A percentile compares a stretch with the other conserved stretches of the same genome.
phyloP scores from a whole-genome alignment of 2,797 vertebrate species.

The Hypotaenidia okinawae region DNA sequence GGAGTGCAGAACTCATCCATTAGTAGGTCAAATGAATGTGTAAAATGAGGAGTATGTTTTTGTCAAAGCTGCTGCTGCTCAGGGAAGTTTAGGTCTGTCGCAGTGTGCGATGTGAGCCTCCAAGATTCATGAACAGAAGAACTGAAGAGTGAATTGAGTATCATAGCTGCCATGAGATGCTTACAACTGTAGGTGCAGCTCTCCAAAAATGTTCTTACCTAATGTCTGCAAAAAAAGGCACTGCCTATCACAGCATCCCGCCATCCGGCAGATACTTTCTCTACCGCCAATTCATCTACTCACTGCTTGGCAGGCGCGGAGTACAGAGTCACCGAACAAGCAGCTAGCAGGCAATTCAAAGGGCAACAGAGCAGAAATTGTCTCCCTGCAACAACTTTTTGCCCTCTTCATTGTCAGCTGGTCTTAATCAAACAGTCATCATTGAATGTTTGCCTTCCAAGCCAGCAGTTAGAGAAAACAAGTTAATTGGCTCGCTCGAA shows the following conservation, averaged over 20 bases:
- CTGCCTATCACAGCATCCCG: neutral
- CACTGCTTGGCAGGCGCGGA: accelerated
- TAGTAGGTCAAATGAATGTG: neutral
- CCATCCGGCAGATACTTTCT: too few relatives aligned
- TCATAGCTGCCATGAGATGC: neutral
- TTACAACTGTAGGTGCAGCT: neutral
- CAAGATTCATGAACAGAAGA: neutral
- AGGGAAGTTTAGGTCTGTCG: neutral
- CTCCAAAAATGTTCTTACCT: neutral
- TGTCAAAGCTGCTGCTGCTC: neutral
- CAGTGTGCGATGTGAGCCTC: accelerated
- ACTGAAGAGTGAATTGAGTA: neutral
- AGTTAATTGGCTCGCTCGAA: neutral
- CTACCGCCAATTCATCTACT: neutral
- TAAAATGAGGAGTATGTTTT: neutral
- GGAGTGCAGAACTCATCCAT: neutral
- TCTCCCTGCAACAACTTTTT: neutral
- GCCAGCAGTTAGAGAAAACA: neutral
- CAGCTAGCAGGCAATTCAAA: neutral
- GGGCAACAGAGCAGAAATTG: neutral
- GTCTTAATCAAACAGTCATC: neutral
- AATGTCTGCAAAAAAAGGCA: neutral
- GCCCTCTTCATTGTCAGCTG: neutral
- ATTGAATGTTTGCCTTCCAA: neutral
- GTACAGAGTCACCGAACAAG: neutral